These are phyloP conservation scores for Drosophila guanche DNA, from an alignment of 1,140 invertebrate genomes.

Conservation along the genomic window DNA sequence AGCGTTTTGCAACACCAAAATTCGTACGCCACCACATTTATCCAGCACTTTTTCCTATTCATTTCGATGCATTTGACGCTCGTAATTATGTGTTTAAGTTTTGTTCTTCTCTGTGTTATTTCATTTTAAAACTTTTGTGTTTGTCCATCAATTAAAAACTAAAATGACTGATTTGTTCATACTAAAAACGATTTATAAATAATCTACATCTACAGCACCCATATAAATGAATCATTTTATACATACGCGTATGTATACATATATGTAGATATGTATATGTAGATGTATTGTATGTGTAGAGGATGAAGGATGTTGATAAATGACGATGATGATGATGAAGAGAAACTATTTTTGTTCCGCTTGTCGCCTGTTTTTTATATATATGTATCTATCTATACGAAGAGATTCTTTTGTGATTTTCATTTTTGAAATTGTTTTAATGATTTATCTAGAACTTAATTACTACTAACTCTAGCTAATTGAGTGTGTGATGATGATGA, in stretches of 20 bases:
- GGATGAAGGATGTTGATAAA: constrained; percentile 24
- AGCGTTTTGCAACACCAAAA: constrained; percentile 27
- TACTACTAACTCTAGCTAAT: constrained; percentile 66
- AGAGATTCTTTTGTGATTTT: constrained; percentile 56
- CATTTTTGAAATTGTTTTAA: constrained; percentile 50
- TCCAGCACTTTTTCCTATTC: constrained; percentile 32
- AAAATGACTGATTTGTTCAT: constrained; percentile 41
- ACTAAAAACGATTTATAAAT: constrained; percentile 39
- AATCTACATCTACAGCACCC: no score
- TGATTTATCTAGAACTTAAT: constrained; percentile 56
- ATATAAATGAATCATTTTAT: no score
- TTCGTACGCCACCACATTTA: constrained; percentile 20
- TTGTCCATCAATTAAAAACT: constrained; percentile 27
- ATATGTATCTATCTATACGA: not conserved
- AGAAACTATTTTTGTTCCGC: constrained; percentile 84
- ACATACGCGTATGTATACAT: constrained; percentile 5
- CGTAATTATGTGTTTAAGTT: constrained; percentile 14
- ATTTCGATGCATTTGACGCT: constrained; percentile 31
- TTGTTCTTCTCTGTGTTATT: constrained; percentile 4
- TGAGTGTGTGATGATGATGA: constrained; percentile 33
- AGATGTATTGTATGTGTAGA: constrained; percentile 42
- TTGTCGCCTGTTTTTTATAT: constrained; percentile 83
- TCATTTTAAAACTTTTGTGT: constrained; percentile 29
- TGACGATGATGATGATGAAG: constrained; percentile 36
- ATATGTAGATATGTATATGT: constrained; percentile 18